Percentiles rank a stretch among this genome's conserved stretches.
phyloP scores from a whole-genome alignment of 2,797 vertebrate species.

The Poecilia velifera region DNA sequence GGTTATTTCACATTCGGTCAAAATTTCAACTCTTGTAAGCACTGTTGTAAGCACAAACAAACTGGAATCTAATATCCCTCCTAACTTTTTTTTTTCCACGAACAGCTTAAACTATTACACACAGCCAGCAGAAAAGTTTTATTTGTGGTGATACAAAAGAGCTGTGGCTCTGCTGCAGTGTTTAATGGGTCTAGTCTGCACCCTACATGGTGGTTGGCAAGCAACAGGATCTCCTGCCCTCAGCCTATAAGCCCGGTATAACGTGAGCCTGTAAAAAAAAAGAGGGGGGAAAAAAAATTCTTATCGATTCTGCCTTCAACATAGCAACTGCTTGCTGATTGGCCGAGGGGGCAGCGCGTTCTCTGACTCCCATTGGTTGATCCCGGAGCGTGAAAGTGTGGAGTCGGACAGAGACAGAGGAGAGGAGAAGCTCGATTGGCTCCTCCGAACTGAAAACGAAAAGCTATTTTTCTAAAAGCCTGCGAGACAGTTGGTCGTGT shows the following conservation, averaged over 20 bases:
- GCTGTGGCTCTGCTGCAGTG: slow-evolving; percentile 25
- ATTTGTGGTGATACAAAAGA: slow-evolving; percentile 14
- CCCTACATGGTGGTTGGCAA: slow-evolving; percentile 61
- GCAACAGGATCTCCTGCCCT: slow-evolving; percentile 61
- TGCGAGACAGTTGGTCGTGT: slow-evolving; percentile 71
- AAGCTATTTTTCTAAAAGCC: slow-evolving; percentile 68
- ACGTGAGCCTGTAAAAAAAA: slow-evolving; percentile 62
- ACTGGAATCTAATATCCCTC: not conserved
- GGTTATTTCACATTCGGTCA: not conserved
- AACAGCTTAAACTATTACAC: slow-evolving; percentile 6
- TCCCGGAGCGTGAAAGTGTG: slow-evolving; percentile 46
- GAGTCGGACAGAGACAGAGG: slow-evolving; percentile 78
- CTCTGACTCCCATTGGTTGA: slow-evolving; percentile 59
- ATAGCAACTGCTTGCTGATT: slow-evolving; percentile 79
- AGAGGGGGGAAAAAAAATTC: slow-evolving; percentile 42
- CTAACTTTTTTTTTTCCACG: slow-evolving; percentile 14
- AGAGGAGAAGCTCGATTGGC: slow-evolving; percentile 70
- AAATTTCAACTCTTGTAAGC: not conserved
- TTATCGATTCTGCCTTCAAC: slow-evolving; percentile 78
- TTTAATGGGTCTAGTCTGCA: slow-evolving; percentile 45
- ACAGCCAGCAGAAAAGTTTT: slow-evolving; percentile 8
- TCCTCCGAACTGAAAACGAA: slow-evolving; percentile 72
- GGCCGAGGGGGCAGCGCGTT: slow-evolving; percentile 38
- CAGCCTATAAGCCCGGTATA: slow-evolving; percentile 69
- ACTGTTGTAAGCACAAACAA: not conserved